A percentile compares a stretch with the other conserved stretches of the same genome.
These are phyloP conservation scores for Neodiprion pinetum DNA, from an alignment of 1,140 invertebrate species.

Conservation along the genomic window DNA sequence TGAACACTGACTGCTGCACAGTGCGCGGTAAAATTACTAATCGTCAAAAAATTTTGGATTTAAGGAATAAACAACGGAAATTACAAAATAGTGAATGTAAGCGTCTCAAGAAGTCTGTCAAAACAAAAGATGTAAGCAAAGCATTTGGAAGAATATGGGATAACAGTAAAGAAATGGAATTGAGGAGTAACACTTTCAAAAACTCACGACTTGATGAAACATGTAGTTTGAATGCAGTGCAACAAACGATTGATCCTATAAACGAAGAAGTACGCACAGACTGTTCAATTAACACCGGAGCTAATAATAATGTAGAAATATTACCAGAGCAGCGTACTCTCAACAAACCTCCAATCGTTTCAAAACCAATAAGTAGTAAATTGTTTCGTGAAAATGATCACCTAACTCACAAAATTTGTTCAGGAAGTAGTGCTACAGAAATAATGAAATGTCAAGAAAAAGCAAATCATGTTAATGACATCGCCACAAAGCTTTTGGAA, in stretches of 20 bases:
- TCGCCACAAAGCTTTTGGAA: constrained; percentile 21
- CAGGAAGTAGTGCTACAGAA: neutral
- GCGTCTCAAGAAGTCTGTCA: neutral
- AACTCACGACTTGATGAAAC: neutral
- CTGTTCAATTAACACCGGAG: neutral
- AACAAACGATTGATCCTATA: neutral
- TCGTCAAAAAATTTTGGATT: neutral
- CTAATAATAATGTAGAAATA: neutral
- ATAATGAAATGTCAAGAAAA: constrained; percentile 6
- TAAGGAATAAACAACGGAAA: neutral
- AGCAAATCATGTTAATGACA: neutral
- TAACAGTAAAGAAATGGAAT: neutral
- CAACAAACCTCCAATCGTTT: neutral
- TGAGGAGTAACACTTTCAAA: neutral
- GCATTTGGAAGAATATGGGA: neutral
- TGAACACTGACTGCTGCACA: neutral
- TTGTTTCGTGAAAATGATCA: neutral
- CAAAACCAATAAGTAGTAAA: too few species aligned
- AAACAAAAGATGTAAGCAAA: neutral
- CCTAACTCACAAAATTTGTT: neutral
- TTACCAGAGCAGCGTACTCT: neutral
- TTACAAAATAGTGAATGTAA: neutral
- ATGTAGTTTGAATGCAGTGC: neutral
- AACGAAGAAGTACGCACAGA: neutral
- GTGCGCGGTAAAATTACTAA: neutral